Evolutionary conservation across 2,797 vertebrate genomes (phyloP).

Genomic region (Capromys pilorides): DNA sequence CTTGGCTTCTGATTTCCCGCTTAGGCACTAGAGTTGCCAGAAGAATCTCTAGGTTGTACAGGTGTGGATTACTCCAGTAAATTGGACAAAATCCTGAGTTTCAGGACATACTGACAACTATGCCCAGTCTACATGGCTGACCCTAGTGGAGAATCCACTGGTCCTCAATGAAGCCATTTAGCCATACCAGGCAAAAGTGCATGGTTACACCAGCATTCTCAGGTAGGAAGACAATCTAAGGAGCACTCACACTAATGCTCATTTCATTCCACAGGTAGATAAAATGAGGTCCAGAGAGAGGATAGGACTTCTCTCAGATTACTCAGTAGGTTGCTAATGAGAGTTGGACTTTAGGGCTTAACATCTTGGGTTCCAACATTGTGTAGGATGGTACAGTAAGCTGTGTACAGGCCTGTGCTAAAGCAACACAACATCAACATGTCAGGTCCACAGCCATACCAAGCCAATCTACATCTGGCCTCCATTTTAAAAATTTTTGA

Average conservation of each 20-base stretch:
- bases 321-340: neutral
- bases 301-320: neutral
- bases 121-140: neutral
- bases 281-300: neutral
- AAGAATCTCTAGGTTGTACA: neutral
- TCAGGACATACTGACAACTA: neutral
- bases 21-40: neutral
- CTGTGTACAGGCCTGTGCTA: neutral
- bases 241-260: neutral
- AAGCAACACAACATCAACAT: neutral
- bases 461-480: neutral
- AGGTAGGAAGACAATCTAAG: neutral
- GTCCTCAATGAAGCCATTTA: neutral
- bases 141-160: neutral
- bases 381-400: neutral
- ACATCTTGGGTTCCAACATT: slow-evolving; percentile 19
- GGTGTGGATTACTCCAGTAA: slow-evolving; percentile 16
- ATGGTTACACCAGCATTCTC: neutral
- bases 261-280: neutral
- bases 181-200: neutral
- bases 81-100: neutral
- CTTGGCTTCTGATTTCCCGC: slow-evolving; percentile 1
- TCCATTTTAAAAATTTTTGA: neutral
- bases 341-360: neutral
- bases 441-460: neutral